Conservation (phyloP, 37 sponge, comb jelly and placozoan genomes). For the Mnemiopsis leidyi region DNA sequence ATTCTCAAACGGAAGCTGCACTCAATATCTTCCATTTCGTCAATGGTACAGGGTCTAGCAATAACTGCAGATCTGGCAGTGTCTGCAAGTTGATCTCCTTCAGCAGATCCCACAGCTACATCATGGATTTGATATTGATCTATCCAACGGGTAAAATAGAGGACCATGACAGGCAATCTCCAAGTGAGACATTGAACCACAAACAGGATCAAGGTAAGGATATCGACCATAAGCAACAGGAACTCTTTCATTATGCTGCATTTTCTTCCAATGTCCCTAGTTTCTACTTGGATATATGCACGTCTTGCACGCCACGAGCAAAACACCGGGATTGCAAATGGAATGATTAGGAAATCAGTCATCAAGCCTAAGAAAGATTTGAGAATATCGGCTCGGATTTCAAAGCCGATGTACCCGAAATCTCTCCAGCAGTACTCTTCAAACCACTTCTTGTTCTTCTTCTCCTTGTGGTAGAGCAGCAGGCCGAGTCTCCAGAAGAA, state of each 20-base stretch:
- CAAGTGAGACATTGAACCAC: background rate
- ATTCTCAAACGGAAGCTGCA: background rate
- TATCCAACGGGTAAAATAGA: background rate
- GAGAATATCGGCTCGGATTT: background rate
- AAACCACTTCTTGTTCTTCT: background rate
- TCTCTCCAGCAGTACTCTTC: background rate
- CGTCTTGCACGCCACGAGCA: background rate
- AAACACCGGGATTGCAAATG: conserved; percentile 2
- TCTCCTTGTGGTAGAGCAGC: background rate
- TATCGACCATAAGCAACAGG: background rate
- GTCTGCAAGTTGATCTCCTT: too few species aligned
- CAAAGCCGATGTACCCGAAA: conserved; percentile 19
- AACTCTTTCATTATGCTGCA: background rate
- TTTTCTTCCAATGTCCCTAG: background rate
- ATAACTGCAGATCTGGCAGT: too few species aligned
- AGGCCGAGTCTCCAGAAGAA: conserved; percentile 31
- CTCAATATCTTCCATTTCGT: background rate
- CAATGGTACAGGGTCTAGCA: background rate
- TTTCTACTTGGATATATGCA: background rate
- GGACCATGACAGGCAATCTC: conserved; percentile 40
- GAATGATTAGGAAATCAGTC: conserved; percentile 30
- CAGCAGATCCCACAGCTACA: background rate
- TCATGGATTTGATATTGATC: background rate
- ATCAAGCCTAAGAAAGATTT: background rate
- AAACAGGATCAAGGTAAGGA: background rate